phyloP scores from a whole-genome alignment of 2,797 vertebrate genomes.

The Moxostoma hubbsi region DNA sequence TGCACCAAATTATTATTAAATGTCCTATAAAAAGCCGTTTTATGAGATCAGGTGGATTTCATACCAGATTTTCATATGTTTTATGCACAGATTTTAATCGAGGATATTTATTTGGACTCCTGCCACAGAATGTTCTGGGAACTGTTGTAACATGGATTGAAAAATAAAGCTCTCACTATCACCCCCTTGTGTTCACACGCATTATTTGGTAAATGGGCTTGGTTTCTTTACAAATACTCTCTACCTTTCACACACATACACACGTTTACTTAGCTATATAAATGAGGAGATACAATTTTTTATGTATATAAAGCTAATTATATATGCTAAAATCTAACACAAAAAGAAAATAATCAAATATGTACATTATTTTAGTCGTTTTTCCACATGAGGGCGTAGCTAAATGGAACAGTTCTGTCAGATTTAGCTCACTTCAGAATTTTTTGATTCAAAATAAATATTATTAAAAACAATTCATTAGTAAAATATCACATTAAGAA shows the following conservation, averaged over 20 bases:
- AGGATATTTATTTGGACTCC: constrained; percentile 58
- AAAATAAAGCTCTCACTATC: constrained; percentile 49
- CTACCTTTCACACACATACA: neutral
- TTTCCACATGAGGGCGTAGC: no score
- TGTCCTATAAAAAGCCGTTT: constrained; percentile 12
- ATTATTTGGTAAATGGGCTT: neutral
- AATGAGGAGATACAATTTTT: neutral
- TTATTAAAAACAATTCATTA: no score
- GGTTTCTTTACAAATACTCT: neutral
- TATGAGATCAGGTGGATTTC: neutral
- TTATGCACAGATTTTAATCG: constrained; percentile 44
- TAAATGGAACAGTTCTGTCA: no score
- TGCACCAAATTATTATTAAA: constrained; percentile 13
- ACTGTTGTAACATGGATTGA: constrained; percentile 31
- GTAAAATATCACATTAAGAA: no score
- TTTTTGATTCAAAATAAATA: no score
- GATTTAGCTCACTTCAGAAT: no score
- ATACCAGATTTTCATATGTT: constrained; percentile 30
- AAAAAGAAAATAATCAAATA: no score
- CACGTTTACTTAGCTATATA: neutral
- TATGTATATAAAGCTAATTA: no score
- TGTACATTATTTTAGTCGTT: no score
- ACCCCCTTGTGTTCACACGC: constrained; percentile 38
- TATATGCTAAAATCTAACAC: no score
- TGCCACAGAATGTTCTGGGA: constrained; percentile 50